A percentile compares a stretch with the other conserved stretches of the same genome.
Evolutionary conservation across 1,140 invertebrate species (phyloP).

Genomic region (Caenorhabditis tropicalis): DNA sequence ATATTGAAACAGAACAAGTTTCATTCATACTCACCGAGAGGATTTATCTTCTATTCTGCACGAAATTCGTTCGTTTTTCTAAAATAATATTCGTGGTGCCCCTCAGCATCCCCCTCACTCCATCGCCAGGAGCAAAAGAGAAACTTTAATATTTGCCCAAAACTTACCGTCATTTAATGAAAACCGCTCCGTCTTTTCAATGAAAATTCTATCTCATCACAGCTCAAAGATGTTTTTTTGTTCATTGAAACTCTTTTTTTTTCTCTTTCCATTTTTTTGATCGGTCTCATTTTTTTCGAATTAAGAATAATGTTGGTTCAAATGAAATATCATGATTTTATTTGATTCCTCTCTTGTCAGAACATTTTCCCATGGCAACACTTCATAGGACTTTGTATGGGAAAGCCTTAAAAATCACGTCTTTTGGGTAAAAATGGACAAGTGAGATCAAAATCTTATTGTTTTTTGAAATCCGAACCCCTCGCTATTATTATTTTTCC

Average conservation of each 20-base stretch:
- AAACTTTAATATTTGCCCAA: conserved; percentile 40
- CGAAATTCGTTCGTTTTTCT: conserved; percentile 26
- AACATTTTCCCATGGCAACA: conserved; percentile 2
- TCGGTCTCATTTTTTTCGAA: neutral
- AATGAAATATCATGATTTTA: too few species aligned
- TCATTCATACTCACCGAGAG: neutral
- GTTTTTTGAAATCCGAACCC: neutral
- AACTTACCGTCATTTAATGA: conserved; percentile 28
- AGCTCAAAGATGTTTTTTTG: neutral
- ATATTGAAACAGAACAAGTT: neutral
- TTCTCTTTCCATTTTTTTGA: neutral
- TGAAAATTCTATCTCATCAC: neutral
- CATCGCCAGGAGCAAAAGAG: conserved; percentile 29
- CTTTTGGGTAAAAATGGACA: neutral
- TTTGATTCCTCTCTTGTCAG: too few species aligned
- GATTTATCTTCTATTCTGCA: neutral
- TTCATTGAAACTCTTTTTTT: neutral
- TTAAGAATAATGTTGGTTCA: too few species aligned
- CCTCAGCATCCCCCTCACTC: neutral
- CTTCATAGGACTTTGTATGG: neutral
- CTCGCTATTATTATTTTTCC: neutral
- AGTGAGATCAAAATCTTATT: neutral
- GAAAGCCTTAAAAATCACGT: conserved; percentile 5
- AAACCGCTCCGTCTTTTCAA: neutral
- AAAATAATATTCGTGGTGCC: neutral